Evolutionary conservation across 2,797 vertebrate species (phyloP).

Genomic region (Hemitrygon akajei): DNA sequence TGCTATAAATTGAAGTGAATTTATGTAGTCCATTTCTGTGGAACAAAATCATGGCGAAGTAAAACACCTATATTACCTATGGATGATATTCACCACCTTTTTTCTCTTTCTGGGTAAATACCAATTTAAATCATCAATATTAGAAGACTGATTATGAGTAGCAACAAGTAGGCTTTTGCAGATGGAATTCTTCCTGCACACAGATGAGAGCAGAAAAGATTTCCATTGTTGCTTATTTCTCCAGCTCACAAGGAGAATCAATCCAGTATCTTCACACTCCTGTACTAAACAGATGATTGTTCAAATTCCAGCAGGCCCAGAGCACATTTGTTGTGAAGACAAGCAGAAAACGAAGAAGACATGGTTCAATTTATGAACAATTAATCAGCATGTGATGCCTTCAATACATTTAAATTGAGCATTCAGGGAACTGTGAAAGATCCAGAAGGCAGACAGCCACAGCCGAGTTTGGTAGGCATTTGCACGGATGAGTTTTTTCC

Average conservation of each 20-base stretch:
- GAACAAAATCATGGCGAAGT: background rate
- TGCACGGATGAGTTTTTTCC: background rate
- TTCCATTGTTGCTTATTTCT: background rate
- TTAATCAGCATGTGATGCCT: slow-evolving; percentile 20
- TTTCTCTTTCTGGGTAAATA: background rate
- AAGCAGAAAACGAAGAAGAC: slow-evolving; percentile 6
- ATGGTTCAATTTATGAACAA: slow-evolving; percentile 22
- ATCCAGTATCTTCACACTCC: slow-evolving; percentile 4
- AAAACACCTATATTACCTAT: background rate
- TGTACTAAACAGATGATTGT: background rate
- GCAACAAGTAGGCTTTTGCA: background rate
- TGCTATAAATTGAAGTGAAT: background rate
- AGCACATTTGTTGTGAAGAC: slow-evolving; percentile 35
- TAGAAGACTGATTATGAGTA: background rate
- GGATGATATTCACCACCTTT: no score
- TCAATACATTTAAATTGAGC: slow-evolving; percentile 17
- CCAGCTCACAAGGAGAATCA: background rate
- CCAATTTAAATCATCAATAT: no score
- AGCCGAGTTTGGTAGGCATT: slow-evolving; percentile 5
- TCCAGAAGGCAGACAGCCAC: background rate
- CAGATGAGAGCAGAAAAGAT: background rate
- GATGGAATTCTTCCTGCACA: background rate
- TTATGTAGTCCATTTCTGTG: background rate
- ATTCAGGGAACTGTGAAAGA: slow-evolving; percentile 17
- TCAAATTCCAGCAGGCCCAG: slow-evolving; percentile 4